Conservation (phyloP, 2,797 vertebrate genomes). For the Sternarchorhynchus goeldii region DNA sequence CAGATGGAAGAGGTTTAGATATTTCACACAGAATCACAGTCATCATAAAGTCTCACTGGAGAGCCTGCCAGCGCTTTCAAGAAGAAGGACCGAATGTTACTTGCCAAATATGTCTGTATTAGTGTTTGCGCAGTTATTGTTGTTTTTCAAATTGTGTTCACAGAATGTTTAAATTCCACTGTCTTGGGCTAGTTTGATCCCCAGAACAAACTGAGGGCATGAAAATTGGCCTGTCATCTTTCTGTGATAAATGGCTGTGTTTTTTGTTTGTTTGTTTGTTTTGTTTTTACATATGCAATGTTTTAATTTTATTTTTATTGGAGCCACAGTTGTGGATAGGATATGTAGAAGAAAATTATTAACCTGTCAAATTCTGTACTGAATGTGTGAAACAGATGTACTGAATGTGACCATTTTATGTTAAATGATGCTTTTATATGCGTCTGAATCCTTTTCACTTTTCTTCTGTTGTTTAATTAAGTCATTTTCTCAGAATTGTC, state of each 20-base stretch:
- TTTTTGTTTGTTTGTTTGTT: slow-evolving; percentile 15
- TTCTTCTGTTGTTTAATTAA: neutral
- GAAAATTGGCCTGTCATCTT: slow-evolving; percentile 70
- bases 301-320: neutral
- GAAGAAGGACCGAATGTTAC: slow-evolving; percentile 54
- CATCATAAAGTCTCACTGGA: slow-evolving; percentile 5
- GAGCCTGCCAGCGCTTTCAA: slow-evolving; percentile 4
- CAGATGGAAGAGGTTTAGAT: slow-evolving; percentile 7
- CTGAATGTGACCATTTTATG: slow-evolving; percentile 34
- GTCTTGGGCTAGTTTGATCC: slow-evolving; percentile 73
- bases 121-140: slow-evolving; percentile 54
- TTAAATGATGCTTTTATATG: neutral
- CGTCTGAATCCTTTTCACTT: neutral
- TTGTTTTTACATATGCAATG: no score
- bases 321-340: neutral
- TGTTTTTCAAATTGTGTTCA: slow-evolving; percentile 57
- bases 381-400: slow-evolving; percentile 32
- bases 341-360: slow-evolving; percentile 19
- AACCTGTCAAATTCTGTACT: slow-evolving; percentile 1
- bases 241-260: slow-evolving; percentile 26
- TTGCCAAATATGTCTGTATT: slow-evolving; percentile 64
- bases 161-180: slow-evolving; percentile 56
- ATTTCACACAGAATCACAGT: neutral
- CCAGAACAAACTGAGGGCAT: slow-evolving; percentile 71
- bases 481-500: slow-evolving; percentile 1